Evolutionary conservation across 2,888 invertebrate genomes (phyloP).

Genomic region (Notodonta dromedarius): DNA sequence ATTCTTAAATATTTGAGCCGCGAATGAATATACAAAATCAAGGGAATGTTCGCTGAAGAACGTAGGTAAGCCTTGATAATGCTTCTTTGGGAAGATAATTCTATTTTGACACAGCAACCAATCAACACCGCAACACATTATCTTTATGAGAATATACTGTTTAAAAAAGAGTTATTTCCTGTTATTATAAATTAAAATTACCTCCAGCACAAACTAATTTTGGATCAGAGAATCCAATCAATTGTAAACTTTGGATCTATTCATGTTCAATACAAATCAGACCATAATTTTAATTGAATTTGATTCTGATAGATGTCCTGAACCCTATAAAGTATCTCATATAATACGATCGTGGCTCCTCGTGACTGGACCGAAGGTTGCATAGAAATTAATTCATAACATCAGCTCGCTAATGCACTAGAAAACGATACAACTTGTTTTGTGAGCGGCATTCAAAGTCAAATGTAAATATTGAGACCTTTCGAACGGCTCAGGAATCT

Average conservation of each 20-base stretch:
- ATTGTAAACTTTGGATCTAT: neutral
- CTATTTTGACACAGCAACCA: too few relatives aligned
- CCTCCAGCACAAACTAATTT: too few relatives aligned
- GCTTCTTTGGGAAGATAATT: too few relatives aligned
- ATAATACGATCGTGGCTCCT: slow-evolving; percentile 40
- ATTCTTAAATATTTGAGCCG: too few relatives aligned
- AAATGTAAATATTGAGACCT: slow-evolving; percentile 54
- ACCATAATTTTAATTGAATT: neutral
- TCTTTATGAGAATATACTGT: too few relatives aligned
- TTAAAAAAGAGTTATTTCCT: neutral
- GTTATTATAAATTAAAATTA: neutral
- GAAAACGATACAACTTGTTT: slow-evolving; percentile 45
- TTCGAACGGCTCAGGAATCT: slow-evolving; percentile 47
- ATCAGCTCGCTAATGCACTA: slow-evolving; percentile 49
- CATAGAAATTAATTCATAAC: slow-evolving; percentile 54
- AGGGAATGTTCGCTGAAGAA: too few relatives aligned
- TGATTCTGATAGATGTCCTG: neutral
- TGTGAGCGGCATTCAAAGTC: slow-evolving; percentile 55
- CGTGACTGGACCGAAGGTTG: slow-evolving; percentile 63
- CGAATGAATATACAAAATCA: too few relatives aligned
- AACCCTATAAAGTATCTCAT: neutral
- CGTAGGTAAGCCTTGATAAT: too few relatives aligned
- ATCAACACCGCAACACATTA: too few relatives aligned
- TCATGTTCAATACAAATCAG: neutral
- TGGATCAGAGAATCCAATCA: neutral